phyloP scores from a whole-genome alignment of 2,113 vertebrate genomes.

The Dolichallabes microphthalmus region DNA sequence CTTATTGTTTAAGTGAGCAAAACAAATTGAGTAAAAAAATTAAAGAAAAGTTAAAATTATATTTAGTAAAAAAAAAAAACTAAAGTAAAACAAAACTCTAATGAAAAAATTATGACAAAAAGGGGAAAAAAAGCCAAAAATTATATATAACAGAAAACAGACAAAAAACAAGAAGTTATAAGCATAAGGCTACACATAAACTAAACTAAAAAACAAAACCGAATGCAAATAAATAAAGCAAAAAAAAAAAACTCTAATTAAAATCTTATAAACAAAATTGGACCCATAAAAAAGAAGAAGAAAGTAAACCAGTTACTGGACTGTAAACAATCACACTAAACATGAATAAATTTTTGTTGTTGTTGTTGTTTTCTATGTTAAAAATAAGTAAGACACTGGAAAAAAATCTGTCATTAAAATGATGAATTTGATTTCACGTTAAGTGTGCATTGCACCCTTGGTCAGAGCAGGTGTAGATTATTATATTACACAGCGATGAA shows the following conservation, averaged over 20 bases:
- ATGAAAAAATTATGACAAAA: not conserved
- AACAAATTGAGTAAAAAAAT: no score
- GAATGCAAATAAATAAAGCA: not conserved
- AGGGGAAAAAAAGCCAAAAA: not conserved
- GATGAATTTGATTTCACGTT: not conserved
- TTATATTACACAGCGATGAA: not conserved
- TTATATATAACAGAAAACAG: not conserved
- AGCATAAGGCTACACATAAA: not conserved
- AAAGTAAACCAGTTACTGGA: not conserved
- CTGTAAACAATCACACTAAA: not conserved
- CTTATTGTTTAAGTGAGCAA: no score
- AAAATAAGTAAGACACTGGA: not conserved
- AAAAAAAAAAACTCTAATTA: not conserved
- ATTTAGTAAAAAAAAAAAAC: not conserved
- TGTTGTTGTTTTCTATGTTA: not conserved
- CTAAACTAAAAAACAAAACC: not conserved
- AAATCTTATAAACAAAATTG: not conserved
- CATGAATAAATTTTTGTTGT: not conserved
- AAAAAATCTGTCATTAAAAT: not conserved
- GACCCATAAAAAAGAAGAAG: not conserved
- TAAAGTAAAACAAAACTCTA: not conserved
- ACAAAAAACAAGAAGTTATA: not conserved
- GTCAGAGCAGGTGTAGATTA: not conserved
- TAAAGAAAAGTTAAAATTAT: not conserved
- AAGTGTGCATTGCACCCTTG: not conserved